Evolutionary conservation across 2,888 invertebrate species (phyloP).

Genomic region (Ptychoptera albimana): DNA sequence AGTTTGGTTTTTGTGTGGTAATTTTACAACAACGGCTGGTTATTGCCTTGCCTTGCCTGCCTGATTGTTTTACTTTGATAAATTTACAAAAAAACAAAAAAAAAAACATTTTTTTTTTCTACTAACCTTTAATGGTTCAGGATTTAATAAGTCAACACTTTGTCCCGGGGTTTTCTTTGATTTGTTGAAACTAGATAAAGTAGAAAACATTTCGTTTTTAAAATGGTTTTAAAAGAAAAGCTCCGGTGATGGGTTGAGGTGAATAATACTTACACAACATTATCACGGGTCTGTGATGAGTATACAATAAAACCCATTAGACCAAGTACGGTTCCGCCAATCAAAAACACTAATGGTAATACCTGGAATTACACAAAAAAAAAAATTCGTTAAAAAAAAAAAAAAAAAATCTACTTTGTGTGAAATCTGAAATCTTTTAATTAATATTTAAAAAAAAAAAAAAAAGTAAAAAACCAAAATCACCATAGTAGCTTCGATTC

Average conservation of each 20-base stretch:
- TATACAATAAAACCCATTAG: conserved; percentile 16
- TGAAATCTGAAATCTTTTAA: too few species aligned
- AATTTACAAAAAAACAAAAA: too few species aligned
- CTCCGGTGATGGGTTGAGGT: background rate
- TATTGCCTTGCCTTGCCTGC: background rate
- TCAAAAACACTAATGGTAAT: conserved; percentile 13
- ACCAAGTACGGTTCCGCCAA: conserved; percentile 14
- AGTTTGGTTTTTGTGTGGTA: too few species aligned
- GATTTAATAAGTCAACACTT: conserved; percentile 26
- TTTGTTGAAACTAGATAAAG: conserved; percentile 9
- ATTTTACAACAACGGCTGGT: background rate
- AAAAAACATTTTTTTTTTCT: too few species aligned
- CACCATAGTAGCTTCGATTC: too few species aligned
- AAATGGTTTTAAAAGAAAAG: background rate
- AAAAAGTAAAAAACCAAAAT: too few species aligned
- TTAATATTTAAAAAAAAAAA: too few species aligned
- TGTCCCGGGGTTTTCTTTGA: conserved; percentile 10
- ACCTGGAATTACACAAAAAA: conserved; percentile 20
- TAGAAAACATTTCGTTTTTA: conserved; percentile 2
- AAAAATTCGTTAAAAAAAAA: background rate
- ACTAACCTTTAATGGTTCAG: conserved; percentile 28
- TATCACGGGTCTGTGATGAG: conserved; percentile 20
- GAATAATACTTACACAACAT: conserved; percentile 22
- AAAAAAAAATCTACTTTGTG: too few species aligned
- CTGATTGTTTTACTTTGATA: too few species aligned